Evolutionary conservation across 2,888 invertebrate species (phyloP).

Genomic region (Barypeithes pellucidus): DNA sequence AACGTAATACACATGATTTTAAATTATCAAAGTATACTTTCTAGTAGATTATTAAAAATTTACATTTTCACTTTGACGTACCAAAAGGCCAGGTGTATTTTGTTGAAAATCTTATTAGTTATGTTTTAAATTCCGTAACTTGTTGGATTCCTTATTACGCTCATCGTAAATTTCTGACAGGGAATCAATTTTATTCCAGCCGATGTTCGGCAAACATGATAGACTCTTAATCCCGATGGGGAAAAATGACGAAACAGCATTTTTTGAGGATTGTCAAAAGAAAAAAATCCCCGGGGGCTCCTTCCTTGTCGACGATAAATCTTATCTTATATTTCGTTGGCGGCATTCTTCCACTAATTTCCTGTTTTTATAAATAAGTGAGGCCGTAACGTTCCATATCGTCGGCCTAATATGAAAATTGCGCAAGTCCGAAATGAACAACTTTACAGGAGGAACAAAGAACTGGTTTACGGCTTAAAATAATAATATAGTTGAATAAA

Average conservation of each 20-base stretch:
- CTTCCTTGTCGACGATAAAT: constrained; percentile 11
- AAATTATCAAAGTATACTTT: too few relatives aligned
- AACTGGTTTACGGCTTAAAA: too few relatives aligned
- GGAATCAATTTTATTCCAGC: constrained; percentile 10
- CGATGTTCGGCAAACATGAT: not conserved
- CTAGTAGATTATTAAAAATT: too few relatives aligned
- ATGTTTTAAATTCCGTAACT: not conserved
- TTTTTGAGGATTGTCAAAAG: constrained; percentile 12
- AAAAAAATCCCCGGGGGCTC: not conserved
- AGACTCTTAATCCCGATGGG: not conserved
- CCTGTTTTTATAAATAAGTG: not conserved
- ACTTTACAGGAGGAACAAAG: too few relatives aligned
- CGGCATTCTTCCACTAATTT: constrained; percentile 2
- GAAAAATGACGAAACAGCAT: constrained; percentile 8
- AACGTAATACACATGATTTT: too few relatives aligned
- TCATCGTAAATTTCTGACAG: not conserved
- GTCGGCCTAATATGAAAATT: too few relatives aligned
- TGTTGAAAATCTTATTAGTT: too few relatives aligned
- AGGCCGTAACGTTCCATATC: too few relatives aligned
- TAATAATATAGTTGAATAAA: too few relatives aligned
- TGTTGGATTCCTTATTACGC: not conserved
- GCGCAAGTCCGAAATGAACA: too few relatives aligned
- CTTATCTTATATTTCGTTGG: not conserved
- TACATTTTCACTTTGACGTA: too few relatives aligned
- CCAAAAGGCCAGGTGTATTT: too few relatives aligned